phyloP scores from a whole-genome alignment of 2,797 vertebrate species.

The Pelodytes ibericus region DNA sequence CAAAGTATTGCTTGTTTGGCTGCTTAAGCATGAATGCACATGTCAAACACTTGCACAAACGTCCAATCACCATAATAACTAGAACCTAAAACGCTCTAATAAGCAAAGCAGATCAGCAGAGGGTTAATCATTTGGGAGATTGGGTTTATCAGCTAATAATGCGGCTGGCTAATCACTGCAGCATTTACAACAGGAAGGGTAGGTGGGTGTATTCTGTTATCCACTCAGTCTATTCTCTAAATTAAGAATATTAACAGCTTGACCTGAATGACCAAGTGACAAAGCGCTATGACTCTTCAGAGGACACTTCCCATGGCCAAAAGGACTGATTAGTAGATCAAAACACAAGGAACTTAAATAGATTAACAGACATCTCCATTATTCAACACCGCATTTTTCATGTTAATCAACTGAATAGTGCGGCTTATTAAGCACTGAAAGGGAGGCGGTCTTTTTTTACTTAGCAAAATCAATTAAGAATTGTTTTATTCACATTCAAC shows the following conservation, averaged over 20 bases:
- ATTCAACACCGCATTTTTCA: background rate
- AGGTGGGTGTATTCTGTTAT: background rate
- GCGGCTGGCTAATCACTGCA: background rate
- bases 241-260: background rate
- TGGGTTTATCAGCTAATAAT: constrained; percentile 2
- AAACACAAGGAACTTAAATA: background rate
- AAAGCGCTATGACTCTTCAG: background rate
- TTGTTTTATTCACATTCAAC: too few species aligned
- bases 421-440: too few species aligned
- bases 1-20: too few species aligned
- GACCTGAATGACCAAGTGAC: background rate
- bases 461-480: too few species aligned
- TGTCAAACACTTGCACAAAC: background rate
- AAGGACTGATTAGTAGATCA: background rate
- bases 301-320: background rate
- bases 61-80: background rate
- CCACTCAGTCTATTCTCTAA: constrained; percentile 3
- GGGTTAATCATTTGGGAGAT: constrained; percentile 4
- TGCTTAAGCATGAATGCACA: too few species aligned
- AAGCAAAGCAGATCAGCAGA: background rate
- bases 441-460: too few species aligned
- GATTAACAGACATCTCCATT: background rate
- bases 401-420: background rate
- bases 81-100: background rate
- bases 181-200: constrained; percentile 3